Percentiles rank a stretch among this genome's conserved stretches.
phyloP scores from a whole-genome alignment of 2,888 invertebrate species.

The Eledone cirrhosa region DNA sequence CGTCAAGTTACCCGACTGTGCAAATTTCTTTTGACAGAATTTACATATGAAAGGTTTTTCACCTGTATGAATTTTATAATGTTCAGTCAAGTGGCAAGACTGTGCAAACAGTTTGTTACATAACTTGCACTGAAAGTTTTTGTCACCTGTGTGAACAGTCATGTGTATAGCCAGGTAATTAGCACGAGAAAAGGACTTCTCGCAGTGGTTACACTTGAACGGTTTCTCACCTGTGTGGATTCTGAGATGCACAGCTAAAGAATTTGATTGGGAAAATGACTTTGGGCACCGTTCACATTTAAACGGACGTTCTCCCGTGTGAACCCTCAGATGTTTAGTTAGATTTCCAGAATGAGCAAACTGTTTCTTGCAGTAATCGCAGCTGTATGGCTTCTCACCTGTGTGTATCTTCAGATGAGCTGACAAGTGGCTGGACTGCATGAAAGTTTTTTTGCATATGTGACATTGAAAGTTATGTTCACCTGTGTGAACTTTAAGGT shows the following conservation, averaged over 20 bases:
- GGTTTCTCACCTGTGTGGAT: constrained; percentile 17
- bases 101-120: constrained; percentile 13
- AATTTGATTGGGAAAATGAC: constrained; percentile 11
- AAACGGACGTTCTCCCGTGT: constrained; percentile 11
- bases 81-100: background rate
- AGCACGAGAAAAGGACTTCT: background rate
- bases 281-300: background rate
- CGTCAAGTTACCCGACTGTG: background rate
- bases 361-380: constrained; percentile 12
- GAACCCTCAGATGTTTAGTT: background rate
- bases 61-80: constrained; percentile 1
- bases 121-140: constrained; percentile 1
- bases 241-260: background rate
- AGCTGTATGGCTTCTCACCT: background rate
- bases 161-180: constrained; percentile 6
- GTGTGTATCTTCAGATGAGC: constrained; percentile 9
- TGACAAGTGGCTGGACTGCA: background rate
- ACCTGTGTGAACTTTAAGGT: background rate
- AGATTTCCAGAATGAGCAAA: constrained; percentile 10
- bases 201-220: background rate
- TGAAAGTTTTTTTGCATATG: background rate
- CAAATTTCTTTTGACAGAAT: background rate
- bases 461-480: background rate
- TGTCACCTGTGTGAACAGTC: constrained; percentile 5
- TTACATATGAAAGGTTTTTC: background rate